Conservation (phyloP, 2,797 vertebrate genomes). For the Calcarius lapponicus region DNA sequence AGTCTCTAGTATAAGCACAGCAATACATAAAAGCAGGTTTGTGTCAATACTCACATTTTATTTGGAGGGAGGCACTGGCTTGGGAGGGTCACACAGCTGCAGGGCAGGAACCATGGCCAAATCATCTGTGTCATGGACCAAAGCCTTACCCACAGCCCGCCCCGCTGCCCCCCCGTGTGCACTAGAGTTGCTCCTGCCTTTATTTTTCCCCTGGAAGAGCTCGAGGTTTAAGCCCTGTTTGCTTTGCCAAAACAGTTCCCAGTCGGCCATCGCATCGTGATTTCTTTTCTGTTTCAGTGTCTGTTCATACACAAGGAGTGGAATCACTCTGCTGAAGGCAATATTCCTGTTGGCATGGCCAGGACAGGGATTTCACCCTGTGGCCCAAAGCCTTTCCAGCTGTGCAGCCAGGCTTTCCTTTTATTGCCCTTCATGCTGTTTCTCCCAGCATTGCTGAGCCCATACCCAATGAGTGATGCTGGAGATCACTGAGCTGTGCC, state of each 20-base stretch:
- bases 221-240: neutral
- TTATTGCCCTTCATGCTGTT: neutral
- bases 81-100: neutral
- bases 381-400: neutral
- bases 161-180: rapidly evolving
- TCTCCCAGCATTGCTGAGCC: neutral
- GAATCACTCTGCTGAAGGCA: neutral
- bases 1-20: neutral
- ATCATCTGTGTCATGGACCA: neutral
- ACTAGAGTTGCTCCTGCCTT: neutral
- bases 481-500: neutral
- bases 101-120: neutral
- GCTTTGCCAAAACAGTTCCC: neutral
- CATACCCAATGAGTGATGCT: rapidly evolving
- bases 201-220: neutral
- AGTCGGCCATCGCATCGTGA: rapidly evolving
- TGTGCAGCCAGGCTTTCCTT: neutral
- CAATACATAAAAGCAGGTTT: neutral
- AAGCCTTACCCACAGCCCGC: neutral
- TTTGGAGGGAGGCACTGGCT: neutral
- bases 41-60: neutral
- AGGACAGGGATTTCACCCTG: neutral
- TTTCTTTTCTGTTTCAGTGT: neutral
- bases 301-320: neutral
- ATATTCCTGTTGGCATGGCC: rapidly evolving